Evolutionary conservation across 2,888 invertebrate species (phyloP).

Genomic region (Sarcophaga subvicina): DNA sequence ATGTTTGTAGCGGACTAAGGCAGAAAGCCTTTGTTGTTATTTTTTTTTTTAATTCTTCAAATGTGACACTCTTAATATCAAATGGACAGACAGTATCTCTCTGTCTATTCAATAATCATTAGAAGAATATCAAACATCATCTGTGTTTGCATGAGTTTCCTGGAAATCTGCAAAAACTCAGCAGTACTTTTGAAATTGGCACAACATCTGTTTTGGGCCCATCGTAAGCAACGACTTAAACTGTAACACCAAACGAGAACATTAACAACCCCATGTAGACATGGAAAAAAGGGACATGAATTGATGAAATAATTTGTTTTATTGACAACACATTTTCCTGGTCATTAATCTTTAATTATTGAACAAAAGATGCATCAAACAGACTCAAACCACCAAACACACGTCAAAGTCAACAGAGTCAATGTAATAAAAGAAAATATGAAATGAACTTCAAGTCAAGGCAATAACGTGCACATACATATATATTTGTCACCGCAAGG

Average conservation of each 20-base stretch:
- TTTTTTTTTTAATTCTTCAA: no score
- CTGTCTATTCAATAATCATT: no score
- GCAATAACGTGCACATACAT: not conserved
- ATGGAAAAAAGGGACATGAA: constrained; percentile 46
- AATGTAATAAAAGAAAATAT: constrained; percentile 41
- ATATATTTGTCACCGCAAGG: constrained; percentile 57
- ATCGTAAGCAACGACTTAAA: not conserved
- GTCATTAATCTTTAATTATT: constrained; percentile 69
- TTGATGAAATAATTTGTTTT: constrained; percentile 67
- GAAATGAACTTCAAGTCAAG: not conserved
- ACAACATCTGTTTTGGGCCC: constrained; percentile 60
- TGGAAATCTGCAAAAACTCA: not conserved
- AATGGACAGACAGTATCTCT: no score
- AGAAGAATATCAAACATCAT: no score
- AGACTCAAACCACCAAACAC: constrained; percentile 65
- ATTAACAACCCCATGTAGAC: constrained; percentile 27
- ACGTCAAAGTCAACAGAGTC: constrained; percentile 63
- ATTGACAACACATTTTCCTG: constrained; percentile 67
- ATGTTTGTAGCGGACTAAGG: no score
- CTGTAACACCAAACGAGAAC: constrained; percentile 28
- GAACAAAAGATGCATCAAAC: constrained; percentile 54
- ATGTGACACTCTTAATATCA: no score
- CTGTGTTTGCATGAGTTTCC: no score
- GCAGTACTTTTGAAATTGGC: not conserved
- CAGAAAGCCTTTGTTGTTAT: no score